phyloP scores from a whole-genome alignment of 2,797 vertebrate species.

The Oryzias dopingdopingensis region DNA sequence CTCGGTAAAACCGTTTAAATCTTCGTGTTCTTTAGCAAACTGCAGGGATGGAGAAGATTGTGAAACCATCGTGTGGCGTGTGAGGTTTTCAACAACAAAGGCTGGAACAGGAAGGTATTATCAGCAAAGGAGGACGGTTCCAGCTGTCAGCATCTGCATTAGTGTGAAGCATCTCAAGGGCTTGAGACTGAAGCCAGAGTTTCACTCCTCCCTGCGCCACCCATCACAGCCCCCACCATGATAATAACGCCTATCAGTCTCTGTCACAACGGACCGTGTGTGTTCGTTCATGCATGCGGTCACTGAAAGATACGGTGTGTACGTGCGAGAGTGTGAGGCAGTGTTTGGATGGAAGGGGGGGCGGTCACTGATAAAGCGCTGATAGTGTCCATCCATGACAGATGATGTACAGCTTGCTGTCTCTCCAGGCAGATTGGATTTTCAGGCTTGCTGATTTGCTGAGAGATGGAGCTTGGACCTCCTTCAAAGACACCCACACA shows the following conservation, averaged over 20 bases:
- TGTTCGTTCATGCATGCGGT: constrained; percentile 59
- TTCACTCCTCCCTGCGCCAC: constrained; percentile 24
- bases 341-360: constrained; percentile 27
- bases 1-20: no score
- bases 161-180: constrained; percentile 36
- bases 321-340: constrained; percentile 25
- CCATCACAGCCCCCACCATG: constrained; percentile 32
- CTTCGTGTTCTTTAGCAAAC: no score
- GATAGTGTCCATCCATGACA: constrained; percentile 78
- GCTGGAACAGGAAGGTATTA: constrained; percentile 7
- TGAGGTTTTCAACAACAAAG: constrained; percentile 3
- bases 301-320: constrained; percentile 46
- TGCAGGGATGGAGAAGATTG: no score
- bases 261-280: constrained; percentile 57
- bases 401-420: constrained; percentile 82
- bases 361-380: constrained; percentile 75
- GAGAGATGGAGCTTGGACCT: constrained; percentile 76
- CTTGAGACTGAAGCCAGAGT: constrained; percentile 38
- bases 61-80: not conserved
- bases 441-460: constrained; percentile 81
- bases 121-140: constrained; percentile 20
- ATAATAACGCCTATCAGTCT: constrained; percentile 70
- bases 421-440: constrained; percentile 82
- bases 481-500: constrained; percentile 45
- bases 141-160: constrained; percentile 42